phyloP scores from a whole-genome alignment of 2,888 invertebrate species.

The Ormyrus rosae region DNA sequence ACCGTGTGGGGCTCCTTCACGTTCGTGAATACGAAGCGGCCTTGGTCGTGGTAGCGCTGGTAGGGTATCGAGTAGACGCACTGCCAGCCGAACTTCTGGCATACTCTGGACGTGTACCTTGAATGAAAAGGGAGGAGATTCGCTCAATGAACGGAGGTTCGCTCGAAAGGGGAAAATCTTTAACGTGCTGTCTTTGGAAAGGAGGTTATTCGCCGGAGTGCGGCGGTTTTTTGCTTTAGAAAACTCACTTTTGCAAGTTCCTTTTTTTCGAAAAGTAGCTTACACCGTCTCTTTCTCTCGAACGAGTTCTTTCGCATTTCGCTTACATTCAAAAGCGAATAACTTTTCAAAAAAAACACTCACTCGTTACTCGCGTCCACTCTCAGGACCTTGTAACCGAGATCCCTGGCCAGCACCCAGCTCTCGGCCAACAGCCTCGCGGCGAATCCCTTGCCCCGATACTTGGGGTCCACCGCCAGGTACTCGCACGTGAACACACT shows the following conservation, averaged over 20 bases:
- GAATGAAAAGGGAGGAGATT: neutral
- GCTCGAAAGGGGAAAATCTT: neutral
- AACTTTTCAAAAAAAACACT: too few relatives aligned
- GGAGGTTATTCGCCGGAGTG: too few relatives aligned
- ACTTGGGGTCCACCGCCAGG: constrained; percentile 63
- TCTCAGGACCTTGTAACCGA: constrained; percentile 64
- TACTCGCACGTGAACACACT: constrained; percentile 65
- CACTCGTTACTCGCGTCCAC: constrained; percentile 68
- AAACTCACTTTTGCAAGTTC: too few relatives aligned
- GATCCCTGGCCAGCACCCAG: constrained; percentile 67
- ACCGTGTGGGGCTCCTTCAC: constrained; percentile 65
- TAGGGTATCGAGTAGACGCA: constrained; percentile 63
- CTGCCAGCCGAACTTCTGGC: constrained; percentile 63
- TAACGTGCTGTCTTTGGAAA: neutral
- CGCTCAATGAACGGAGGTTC: neutral
- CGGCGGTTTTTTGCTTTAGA: too few relatives aligned
- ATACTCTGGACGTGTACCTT: constrained; percentile 63
- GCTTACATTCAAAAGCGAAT: too few relatives aligned
- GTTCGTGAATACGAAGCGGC: constrained; percentile 62
- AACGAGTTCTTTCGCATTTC: too few relatives aligned
- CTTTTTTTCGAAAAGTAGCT: too few relatives aligned
- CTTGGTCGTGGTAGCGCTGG: constrained; percentile 60
- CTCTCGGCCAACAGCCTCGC: constrained; percentile 65
- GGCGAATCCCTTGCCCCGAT: constrained; percentile 63
- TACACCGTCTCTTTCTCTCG: too few relatives aligned